Conservation (phyloP, 2,888 invertebrate genomes). For the Lordiphosa andalusiaca region DNA sequence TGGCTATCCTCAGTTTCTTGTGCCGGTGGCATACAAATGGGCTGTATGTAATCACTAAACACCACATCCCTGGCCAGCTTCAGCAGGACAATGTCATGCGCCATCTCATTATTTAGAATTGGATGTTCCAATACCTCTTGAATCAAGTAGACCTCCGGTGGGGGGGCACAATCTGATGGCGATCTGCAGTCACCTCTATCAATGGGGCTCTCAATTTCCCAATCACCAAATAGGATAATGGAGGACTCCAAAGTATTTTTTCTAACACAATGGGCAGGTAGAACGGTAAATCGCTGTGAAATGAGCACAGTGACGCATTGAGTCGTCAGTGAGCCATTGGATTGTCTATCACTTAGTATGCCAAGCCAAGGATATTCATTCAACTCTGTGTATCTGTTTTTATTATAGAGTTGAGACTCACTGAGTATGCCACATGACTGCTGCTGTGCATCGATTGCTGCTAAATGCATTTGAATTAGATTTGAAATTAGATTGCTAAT, state of each 20-base stretch:
- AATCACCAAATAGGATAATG: not conserved
- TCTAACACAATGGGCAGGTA: not conserved
- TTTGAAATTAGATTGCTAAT: too few species aligned
- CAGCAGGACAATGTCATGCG: not conserved
- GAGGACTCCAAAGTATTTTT: not conserved
- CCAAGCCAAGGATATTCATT: conserved; percentile 6
- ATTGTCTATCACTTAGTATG: not conserved
- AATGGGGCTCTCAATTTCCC: not conserved
- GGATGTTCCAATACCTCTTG: not conserved
- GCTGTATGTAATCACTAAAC: conserved; percentile 1
- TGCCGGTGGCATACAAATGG: conserved; percentile 1
- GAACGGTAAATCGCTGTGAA: not conserved
- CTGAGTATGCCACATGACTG: not conserved
- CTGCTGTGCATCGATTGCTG: not conserved
- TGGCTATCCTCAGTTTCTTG: not conserved
- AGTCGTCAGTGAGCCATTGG: not conserved
- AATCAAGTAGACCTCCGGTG: not conserved
- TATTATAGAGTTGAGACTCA: conserved; percentile 1
- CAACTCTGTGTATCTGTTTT: not conserved
- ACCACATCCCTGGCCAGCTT: conserved; percentile 1
- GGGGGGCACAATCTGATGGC: not conserved
- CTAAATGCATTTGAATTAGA: too few species aligned
- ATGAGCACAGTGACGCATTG: conserved; percentile 1
- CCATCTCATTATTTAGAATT: not conserved
- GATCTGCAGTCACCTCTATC: not conserved